Base-by-base conservation (phyloP, 1,140 invertebrate species). In the Aphelenchoides fujianensis region DNA sequence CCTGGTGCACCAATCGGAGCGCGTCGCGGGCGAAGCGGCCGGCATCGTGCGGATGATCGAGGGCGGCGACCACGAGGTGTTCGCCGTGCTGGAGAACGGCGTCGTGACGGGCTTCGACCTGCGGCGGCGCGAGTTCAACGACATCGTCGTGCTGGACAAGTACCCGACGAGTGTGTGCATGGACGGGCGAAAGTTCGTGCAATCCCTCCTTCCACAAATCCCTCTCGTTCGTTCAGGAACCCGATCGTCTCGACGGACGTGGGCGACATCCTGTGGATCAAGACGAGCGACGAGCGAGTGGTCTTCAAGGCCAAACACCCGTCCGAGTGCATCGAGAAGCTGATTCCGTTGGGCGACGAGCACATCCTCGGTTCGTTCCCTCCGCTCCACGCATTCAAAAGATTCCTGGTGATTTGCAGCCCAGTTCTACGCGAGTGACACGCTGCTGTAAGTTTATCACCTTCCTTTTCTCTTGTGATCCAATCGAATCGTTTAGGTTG, bases 241-340 rank as follows among this genome's bases (percentile, higher is more conserved):
- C 55, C 55, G 55, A 19, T 59, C 34, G 55, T 59, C 34, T 59
- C 55, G 5, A 59, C 55, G 7, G 55, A 59, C 23, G 55, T 7
- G 7, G 55, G 55, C 7, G 55, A 59, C 7, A 59, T 59, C 34
- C 55, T 59, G 28, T 59, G 55, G 55, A 59, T 59, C 7, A 19
- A 59, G 7, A 19, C 19, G 23, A 59, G 5, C 19, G 19, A 59
- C 7, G 55, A 19, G 7, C 55, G 55, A 59, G 34, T 19, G 12
- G 5, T 23, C 12, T 59, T 7, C 23, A 59, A 59, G 5, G 23
- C 19, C 55, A 59, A 59, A 19, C 7, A 5, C 7, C 5, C 5
- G 5, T 27, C 12, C 7, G 5, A 7, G 23, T 7, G 5, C 5
- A 59, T 59, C 7, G 55, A 59, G 55, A 59, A 19, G 34, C 5